Evolutionary conservation across 1,140 invertebrate species (phyloP).

Genomic region (Neuroterus valhalla): DNA sequence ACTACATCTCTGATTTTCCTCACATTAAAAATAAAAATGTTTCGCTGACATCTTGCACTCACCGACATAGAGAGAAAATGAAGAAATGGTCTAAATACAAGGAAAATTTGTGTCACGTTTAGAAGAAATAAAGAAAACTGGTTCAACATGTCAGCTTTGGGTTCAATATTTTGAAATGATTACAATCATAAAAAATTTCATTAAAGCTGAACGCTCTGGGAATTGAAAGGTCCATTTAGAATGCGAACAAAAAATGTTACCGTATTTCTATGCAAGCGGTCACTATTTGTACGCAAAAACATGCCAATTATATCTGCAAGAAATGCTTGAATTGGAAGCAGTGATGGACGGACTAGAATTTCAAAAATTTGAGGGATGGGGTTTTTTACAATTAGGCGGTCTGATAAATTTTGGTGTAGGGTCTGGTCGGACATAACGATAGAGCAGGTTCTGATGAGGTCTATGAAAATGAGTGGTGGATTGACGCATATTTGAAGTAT

Average conservation of each 20-base stretch:
- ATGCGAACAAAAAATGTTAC: slow-evolving; percentile 60
- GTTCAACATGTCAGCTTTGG: slow-evolving; percentile 68
- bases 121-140: slow-evolving; percentile 48
- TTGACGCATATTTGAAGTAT: slow-evolving; percentile 43
- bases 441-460: slow-evolving; percentile 65
- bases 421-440: slow-evolving; percentile 66
- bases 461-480: slow-evolving; percentile 49
- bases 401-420: slow-evolving; percentile 67
- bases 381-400: slow-evolving; percentile 57
- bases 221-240: slow-evolving; percentile 61
- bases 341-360: too few relatives aligned
- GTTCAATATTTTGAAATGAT: slow-evolving; percentile 71
- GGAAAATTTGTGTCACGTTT: too few relatives aligned
- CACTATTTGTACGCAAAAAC: slow-evolving; percentile 66
- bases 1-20: too few relatives aligned
- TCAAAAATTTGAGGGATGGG: too few relatives aligned
- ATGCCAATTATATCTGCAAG: slow-evolving; percentile 61
- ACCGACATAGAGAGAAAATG: too few relatives aligned
- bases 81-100: too few relatives aligned
- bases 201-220: slow-evolving; percentile 66
- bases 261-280: slow-evolving; percentile 64
- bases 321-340: slow-evolving; percentile 57
- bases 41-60: too few relatives aligned
- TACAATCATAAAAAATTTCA: slow-evolving; percentile 63
- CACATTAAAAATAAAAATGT: too few relatives aligned